Base-by-base conservation (phyloP, 2,888 invertebrate species). In the Brenthis hecate region DNA sequence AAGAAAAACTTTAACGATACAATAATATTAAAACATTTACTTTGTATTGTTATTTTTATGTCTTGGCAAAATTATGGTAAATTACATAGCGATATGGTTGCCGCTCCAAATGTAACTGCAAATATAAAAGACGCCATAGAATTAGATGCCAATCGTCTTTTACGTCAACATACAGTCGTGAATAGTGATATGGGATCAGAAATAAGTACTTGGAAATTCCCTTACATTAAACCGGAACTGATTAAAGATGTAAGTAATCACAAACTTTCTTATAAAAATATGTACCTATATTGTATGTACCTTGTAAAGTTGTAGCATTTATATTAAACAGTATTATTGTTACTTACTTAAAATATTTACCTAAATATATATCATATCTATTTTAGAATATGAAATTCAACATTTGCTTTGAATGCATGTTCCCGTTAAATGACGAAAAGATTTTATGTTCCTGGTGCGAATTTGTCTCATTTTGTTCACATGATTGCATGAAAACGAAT, bases 361-460 rank as follows among this genome's bases (percentile, higher is more conserved):
- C 23, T 23, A 32, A 65, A 28, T 50, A 2, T 23, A 16, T 53
- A n/a, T n/a, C 28, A 32, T 36, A 11, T 47, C 54, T 11, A 69
- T 83, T 81, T 62, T 76, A 91, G 91, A 75, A 74, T 3, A 76
- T 77, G 14, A 89, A 87, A 72, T 91, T 84, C 74, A 79, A 87
- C 43, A 79, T 92, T 3, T 92, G 92, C 74, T 91, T 89, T 72
- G 92, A 92, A 78, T 92, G 92, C 72, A 78, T 79, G 0, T 62
- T 86, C 43, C 89, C 89, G 4, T 74, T 88, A 16, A 67, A 71
- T 13, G 78, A 82, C 47, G 71, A 71, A 2, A 84, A 78, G 56
- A 81, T 90, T 19, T 28, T 65, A 6, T 91, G 91, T 70, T 58
- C 62, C 0, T 78, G 75, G 16, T 91, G 91, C 73, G 82, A 86